Evolutionary conservation across 2,797 vertebrate species (phyloP).

Genomic region (Phataginus tricuspis): DNA sequence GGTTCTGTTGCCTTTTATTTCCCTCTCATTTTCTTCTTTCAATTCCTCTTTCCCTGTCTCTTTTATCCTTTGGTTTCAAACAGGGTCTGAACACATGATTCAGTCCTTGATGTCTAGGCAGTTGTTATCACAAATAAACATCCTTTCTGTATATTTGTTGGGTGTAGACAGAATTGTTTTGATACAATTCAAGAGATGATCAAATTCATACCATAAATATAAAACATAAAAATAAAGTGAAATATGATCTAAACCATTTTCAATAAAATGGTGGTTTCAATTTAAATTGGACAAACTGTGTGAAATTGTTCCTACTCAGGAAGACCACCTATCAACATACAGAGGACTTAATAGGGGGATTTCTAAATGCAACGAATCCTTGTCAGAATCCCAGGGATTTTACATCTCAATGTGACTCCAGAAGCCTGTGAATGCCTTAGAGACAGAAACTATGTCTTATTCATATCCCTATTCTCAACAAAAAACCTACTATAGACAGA

Average conservation of each 20-base stretch:
- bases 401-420: neutral
- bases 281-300: neutral
- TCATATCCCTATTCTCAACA: constrained; percentile 7
- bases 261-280: neutral
- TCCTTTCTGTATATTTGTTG: neutral
- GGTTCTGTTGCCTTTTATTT: neutral
- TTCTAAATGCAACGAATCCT: constrained; percentile 41
- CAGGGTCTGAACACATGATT: neutral
- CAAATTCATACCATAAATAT: neutral
- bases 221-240: neutral
- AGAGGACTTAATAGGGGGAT: neutral
- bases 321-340: neutral
- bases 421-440: neutral
- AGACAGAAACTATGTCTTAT: constrained; percentile 51
- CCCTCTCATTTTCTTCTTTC: neutral
- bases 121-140: neutral
- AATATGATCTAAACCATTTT: neutral
- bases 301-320: neutral
- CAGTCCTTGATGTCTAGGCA: neutral
- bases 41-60: neutral
- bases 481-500: constrained; percentile 19
- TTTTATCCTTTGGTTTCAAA: constrained; percentile 12
- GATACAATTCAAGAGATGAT: neutral
- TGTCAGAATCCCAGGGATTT: neutral
- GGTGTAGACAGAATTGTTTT: neutral